A percentile compares a stretch with the other conserved stretches of the same genome.
These are phyloP conservation scores for Syngnathus rostellatus DNA, from an alignment of 2,797 vertebrate species.

Conservation along the genomic window DNA sequence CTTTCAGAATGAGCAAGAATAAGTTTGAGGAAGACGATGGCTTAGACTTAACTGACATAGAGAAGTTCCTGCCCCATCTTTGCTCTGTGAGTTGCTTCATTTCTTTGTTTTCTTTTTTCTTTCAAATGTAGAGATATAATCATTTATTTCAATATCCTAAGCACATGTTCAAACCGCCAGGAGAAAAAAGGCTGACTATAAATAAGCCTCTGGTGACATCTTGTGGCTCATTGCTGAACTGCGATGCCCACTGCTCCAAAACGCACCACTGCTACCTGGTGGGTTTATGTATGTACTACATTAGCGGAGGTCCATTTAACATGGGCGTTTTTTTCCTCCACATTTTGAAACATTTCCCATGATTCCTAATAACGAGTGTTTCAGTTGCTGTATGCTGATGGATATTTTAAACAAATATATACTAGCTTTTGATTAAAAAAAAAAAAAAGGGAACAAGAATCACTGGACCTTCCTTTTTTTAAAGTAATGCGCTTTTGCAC, in stretches of 20 bases:
- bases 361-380: too few species aligned
- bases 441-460: too few species aligned
- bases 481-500: too few species aligned
- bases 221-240: constrained; percentile 29
- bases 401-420: too few species aligned
- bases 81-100: constrained; percentile 71
- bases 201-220: constrained; percentile 43
- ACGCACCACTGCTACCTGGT: constrained; percentile 19
- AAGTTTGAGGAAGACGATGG: constrained; percentile 82
- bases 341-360: too few species aligned
- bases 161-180: neutral
- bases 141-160: neutral
- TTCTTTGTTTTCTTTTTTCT: neutral
- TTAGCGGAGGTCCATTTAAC: neutral
- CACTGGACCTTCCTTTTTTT: neutral
- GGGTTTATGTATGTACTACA: constrained; percentile 9
- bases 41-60: constrained; percentile 91
- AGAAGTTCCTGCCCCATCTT: constrained; percentile 86
- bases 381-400: too few species aligned
- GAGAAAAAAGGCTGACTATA: neutral
- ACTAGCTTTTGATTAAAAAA: too few species aligned
- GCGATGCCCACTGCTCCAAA: neutral
- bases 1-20: constrained; percentile 80
- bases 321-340: neutral
- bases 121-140: neutral